Evolutionary conservation across 2,888 invertebrate species (phyloP), one percentile per base, ranked within the genome.

Genomic region (Eristalis intricaria): DNA sequence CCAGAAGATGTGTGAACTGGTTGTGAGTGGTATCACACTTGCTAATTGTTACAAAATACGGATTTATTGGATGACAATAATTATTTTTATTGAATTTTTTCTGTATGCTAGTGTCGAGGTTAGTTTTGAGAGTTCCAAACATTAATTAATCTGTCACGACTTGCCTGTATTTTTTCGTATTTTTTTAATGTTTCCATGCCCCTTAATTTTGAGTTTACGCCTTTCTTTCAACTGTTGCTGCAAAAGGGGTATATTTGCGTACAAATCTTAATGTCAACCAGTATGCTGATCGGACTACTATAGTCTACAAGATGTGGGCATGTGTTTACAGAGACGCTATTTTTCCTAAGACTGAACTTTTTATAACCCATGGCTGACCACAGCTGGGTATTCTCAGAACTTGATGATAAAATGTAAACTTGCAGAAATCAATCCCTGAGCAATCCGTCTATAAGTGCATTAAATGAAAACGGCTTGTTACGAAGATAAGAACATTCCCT

Each of bases 31-130:
- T 65, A 80, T 76, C 80, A 76, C 61, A 79, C 83, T 73, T 63
- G 71, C 75, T 87, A 87, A 84, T 87, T 87, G 71, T 79, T 79
- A 84, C 86, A 84, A 79, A 83, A 84, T 71, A 71, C 61, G 61
- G 43, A 35, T 87, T 87, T 87, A 87, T 78, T 50, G 63, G 60
- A 60, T 11, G 70, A 13, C 50, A 58, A 74, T 82, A 85, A 82
- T 82, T 58, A 38, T 38, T 69, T 78, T 86, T 86, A 86, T 86
- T 73, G 26, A 35, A 35, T 73, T 73, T 73, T 73, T 71, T 71
- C 58, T 68, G 38, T 70, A 50, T 66, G 40, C 61, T 50, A 74
- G 69, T 15, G 19, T 68, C 35, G 73, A 74, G 66, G 65, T 68
- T 75, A 56, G 50, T 15, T 69, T n/a, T 26, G 70, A 13, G 26